phyloP scores from a whole-genome alignment of 1,140 invertebrate species.

The Agraylea sexmaculata region DNA sequence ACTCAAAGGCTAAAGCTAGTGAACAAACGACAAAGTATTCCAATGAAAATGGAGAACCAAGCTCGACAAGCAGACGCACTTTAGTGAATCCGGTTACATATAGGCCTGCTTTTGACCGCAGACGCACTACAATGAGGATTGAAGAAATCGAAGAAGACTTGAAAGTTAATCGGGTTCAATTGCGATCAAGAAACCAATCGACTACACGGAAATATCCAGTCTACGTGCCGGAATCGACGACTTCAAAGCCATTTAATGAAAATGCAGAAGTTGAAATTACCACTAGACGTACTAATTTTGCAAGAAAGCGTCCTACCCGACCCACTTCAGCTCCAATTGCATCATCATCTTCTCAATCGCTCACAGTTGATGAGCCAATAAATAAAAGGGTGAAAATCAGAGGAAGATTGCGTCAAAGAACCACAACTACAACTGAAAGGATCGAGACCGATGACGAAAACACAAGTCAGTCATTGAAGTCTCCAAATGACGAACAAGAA shows the following conservation, averaged over 20 bases:
- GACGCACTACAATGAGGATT: slow-evolving; percentile 38
- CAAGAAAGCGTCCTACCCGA: slow-evolving; percentile 16
- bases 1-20: slow-evolving; percentile 11
- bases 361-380: slow-evolving; percentile 4
- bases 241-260: slow-evolving; percentile 7
- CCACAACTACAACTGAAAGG: slow-evolving; percentile 19
- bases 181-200: slow-evolving; percentile 9
- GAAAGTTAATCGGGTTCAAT: slow-evolving; percentile 29
- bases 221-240: slow-evolving; percentile 17
- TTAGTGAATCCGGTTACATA: slow-evolving; percentile 32
- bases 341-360: slow-evolving; percentile 16
- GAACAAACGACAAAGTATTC: slow-evolving; percentile 11
- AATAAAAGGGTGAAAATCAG: slow-evolving; percentile 18
- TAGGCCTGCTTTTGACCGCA: slow-evolving; percentile 33
- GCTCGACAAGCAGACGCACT: slow-evolving; percentile 20
- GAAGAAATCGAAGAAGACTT: slow-evolving; percentile 40
- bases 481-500: slow-evolving; percentile 12
- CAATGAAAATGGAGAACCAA: slow-evolving; percentile 7
- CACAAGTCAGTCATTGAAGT: slow-evolving; percentile 15
- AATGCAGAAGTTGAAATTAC: slow-evolving; percentile 9
- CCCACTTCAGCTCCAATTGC: slow-evolving; percentile 14
- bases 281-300: slow-evolving; percentile 17
- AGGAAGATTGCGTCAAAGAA: slow-evolving; percentile 22
- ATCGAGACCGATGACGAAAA: slow-evolving; percentile 16
- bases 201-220: slow-evolving; percentile 19